phyloP scores from a whole-genome alignment of 2,113 vertebrate genomes.

The Corydoras maculifer region DNA sequence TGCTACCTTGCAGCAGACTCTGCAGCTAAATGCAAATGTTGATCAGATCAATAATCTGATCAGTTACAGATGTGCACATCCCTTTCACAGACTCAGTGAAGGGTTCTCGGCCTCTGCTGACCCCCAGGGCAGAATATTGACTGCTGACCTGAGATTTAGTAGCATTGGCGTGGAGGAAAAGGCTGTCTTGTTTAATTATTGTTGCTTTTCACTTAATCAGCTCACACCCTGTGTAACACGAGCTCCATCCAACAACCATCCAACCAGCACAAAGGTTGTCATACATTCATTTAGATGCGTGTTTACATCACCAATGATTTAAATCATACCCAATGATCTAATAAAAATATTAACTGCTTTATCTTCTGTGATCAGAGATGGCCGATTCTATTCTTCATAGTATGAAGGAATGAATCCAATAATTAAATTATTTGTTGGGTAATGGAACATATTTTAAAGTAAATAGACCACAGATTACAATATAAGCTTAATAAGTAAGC shows the following conservation, averaged over 20 bases:
- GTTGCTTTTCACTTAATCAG: constrained; percentile 9
- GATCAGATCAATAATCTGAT: constrained; percentile 50
- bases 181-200: constrained; percentile 6
- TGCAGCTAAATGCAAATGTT: constrained; percentile 53
- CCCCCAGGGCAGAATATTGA: constrained; percentile 27
- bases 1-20: constrained; percentile 35
- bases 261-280: too few relatives aligned
- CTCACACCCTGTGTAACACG: background rate
- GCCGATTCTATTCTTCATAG: too few relatives aligned
- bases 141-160: constrained; percentile 29
- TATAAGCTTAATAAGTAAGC: too few relatives aligned
- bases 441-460: too few relatives aligned
- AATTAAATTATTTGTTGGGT: too few relatives aligned
- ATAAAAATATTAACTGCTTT: too few relatives aligned
- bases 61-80: constrained; percentile 31
- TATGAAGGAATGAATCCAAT: too few relatives aligned
- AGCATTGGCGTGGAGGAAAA: background rate
- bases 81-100: constrained; percentile 10
- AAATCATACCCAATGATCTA: too few relatives aligned
- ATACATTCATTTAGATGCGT: too few relatives aligned
- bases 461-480: too few relatives aligned
- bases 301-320: too few relatives aligned
- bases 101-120: background rate
- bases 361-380: too few relatives aligned
- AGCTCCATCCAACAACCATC: background rate